Evolutionary conservation across 2,888 invertebrate species (phyloP).

Genomic region (Pseudeuparius sepicola): DNA sequence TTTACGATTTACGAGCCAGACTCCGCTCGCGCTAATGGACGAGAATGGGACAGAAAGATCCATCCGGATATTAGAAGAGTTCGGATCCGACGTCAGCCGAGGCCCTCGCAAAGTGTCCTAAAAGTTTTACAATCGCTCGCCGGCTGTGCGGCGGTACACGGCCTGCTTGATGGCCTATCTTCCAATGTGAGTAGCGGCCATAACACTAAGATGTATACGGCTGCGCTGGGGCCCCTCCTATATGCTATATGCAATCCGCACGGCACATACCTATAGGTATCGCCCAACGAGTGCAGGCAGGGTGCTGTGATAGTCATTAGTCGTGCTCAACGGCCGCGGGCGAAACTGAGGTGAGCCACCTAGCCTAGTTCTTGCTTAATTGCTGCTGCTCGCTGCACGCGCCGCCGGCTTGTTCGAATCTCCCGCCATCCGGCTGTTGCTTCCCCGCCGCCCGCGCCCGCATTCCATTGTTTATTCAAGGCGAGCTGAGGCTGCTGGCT

Average conservation of each 20-base stretch:
- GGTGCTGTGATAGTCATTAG: slow-evolving; percentile 41
- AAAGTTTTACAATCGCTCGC: slow-evolving; percentile 55
- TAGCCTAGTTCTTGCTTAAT: slow-evolving; percentile 36
- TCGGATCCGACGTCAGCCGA: slow-evolving; percentile 32
- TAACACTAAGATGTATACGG: slow-evolving; percentile 52
- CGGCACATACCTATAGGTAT: slow-evolving; percentile 41
- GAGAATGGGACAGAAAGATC: slow-evolving; percentile 29
- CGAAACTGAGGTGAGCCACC: slow-evolving; percentile 36
- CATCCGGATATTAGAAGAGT: slow-evolving; percentile 40
- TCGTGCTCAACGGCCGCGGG: slow-evolving; percentile 41
- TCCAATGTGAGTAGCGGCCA: slow-evolving; percentile 56
- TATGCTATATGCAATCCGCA: slow-evolving; percentile 42
- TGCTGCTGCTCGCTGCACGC: slow-evolving; percentile 29
- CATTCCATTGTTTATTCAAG: slow-evolving; percentile 20
- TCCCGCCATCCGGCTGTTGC: slow-evolving; percentile 34
- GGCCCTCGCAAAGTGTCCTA: slow-evolving; percentile 50
- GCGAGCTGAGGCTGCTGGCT: too few species aligned
- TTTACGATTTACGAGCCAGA: slow-evolving; percentile 37
- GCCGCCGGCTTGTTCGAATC: slow-evolving; percentile 27
- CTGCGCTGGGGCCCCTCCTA: slow-evolving; percentile 48
- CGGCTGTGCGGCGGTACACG: slow-evolving; percentile 42
- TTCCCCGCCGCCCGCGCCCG: slow-evolving; percentile 24
- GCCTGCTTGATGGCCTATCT: slow-evolving; percentile 55
- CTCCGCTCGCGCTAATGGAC: slow-evolving; percentile 29
- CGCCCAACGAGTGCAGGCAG: slow-evolving; percentile 39